Base-by-base conservation (phyloP, 2,888 invertebrate species). In the Stegophylla sp. region DNA sequence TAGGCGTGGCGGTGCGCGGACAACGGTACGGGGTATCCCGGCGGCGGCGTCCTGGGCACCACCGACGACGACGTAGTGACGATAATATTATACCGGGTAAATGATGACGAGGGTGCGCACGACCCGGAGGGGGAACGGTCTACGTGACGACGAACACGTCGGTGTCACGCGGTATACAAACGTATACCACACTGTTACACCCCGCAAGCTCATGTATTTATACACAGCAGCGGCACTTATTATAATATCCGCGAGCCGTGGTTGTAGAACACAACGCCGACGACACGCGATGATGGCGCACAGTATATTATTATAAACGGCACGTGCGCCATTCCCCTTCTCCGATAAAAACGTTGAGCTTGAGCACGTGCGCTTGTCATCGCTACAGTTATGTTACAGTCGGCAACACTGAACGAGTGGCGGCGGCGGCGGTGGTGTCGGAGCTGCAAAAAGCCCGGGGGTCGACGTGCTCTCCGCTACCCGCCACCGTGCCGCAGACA, bases 361-460 rank as follows among this genome's bases (percentile, higher is more conserved):
- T n/a, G 15, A 23, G 63, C 48, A 63, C 72, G 72, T 73, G 74
- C 64, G 66, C 66, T 13, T 1, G 45, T 5, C 64, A 20, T 3
- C 43, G 13, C n/a, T n/a, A n/a, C n/a, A n/a, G n/a, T 15, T 20
- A 20, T 51, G 20, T 23, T 13, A 34, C 74, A 63, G 61, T 48
- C 61, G 74, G 61, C 63, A 74, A 63, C 74, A 63, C 74, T 48
- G 74, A 73, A 45, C 43, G 51, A 3, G 71, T 26, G 15, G 28
- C 59, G 23, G 28, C 71, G 53, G 72, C 66, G 17, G 26, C 28
- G 61, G n/a, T 59, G 59, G 23, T 23, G 34, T 12, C 15, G 13
- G 45, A n/a, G 59, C 48, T 20, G 74, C 74, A 67, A 66, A 76
- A 76, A 76, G 66, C 64, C 64, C 76, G 66, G 76, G 66, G 64